Evolutionary conservation across 2,888 invertebrate genomes (phyloP), one percentile per base, ranked within the genome.

Genomic region (Eristalis tenax): DNA sequence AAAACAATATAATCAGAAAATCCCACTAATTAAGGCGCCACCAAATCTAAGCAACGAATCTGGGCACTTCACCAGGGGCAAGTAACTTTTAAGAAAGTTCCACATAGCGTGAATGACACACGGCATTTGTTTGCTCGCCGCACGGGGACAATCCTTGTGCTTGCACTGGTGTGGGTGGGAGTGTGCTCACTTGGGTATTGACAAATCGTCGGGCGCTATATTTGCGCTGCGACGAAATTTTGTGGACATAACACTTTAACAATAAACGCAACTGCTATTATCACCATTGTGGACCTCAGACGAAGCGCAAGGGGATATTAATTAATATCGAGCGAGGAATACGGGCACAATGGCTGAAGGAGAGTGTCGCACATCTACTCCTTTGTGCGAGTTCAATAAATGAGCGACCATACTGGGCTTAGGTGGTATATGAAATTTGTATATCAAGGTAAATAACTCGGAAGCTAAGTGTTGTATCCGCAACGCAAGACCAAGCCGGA

Each of bases 201-300:
- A 81, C 76, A 86, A 86, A 82, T 86, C 78, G 68, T 65, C 10
- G 68, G 50, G 18, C 18, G 57, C 22, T 70, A 74, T 86, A 79
- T 86, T 86, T 86, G 78, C 74, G 66, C 75, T 74, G 70, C 82
- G 86, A 75, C 74, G 63, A 77, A 74, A 74, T 78, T 86, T 74
- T 86, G 82, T 86, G 86, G 74, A 86, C 82, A 86, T 66, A 86
- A 86, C 86, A 86, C 86, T 86, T 83, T 56, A 83, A 82, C 85
- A 77, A 77, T 77, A 73, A 82, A 73, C 77, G 64, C 73, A 85
- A 83, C 56, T 74, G 74, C 82, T 77, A 69, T 79, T 79, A 79
- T 73, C 71, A 66, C 59, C 38, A 43, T 23, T 40, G 28, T 50
- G 23, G 1, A 32, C n/a, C 28, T 26, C 26, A 5, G 6, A 1